Conservation (phyloP, 2,113 vertebrate genomes). For the Bubalus kerabau region DNA sequence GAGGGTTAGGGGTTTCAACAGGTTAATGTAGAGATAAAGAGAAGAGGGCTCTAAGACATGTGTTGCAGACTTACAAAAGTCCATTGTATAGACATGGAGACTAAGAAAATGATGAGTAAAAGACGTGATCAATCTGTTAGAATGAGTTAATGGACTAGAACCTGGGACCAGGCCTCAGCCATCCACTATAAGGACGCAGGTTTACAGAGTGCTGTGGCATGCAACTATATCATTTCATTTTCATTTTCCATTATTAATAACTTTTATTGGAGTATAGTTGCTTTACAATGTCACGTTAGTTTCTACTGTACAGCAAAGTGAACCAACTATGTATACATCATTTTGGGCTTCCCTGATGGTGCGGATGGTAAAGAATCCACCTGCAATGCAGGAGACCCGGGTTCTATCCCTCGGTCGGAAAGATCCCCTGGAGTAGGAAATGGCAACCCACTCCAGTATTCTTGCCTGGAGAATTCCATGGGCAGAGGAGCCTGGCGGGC, state of each 20-base stretch:
- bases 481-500: background rate
- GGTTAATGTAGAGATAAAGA: background rate
- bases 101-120: background rate
- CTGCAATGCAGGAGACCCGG: fast-evolving
- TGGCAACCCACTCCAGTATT: background rate
- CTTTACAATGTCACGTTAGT: background rate
- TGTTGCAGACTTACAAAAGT: background rate
- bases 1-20: background rate
- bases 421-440: background rate
- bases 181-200: background rate
- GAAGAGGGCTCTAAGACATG: background rate
- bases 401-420: fast-evolving
- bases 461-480: background rate
- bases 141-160: background rate
- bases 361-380: background rate
- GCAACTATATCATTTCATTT: background rate
- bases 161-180: background rate
- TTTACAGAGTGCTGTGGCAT: background rate
- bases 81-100: background rate
- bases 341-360: background rate
- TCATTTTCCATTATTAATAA: background rate
- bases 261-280: background rate
- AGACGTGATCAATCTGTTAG: background rate
- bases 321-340: background rate
- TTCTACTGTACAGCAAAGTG: background rate